Evolutionary conservation across 2,797 vertebrate genomes (phyloP), one percentile per base, ranked within the genome.

Genomic region (Galaxias olidus): DNA sequence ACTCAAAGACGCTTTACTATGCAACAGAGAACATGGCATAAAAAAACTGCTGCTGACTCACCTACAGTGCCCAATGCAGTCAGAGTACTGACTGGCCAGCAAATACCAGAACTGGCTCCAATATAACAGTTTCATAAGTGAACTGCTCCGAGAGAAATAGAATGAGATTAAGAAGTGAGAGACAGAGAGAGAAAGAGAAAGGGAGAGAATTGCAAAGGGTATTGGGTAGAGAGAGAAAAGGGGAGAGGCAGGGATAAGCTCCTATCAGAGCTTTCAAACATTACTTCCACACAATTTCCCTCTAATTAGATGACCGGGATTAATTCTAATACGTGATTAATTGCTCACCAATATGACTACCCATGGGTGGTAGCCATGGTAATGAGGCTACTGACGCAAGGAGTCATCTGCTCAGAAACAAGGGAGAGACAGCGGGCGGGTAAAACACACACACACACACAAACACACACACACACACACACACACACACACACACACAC

Each of bases 261-360:
- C 68, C 46, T 57, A 20, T n/a, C 18, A 43, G 65, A 64, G 57
- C 79, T 72, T 74, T 73, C 71, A 74, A 69, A 73, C 73, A 79
- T 79, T 64, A 73, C 73, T 81, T 80, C 79, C 72, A 73, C 80
- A 68, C 77, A 79, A 80, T 86, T 80, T 69, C 70, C 72, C 67
- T 61, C 77, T 84, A 83, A 86, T 87, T 84, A 84, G 74, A 81
- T 77, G 82, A 77, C 66, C 79, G 76, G 74, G 71, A 73, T 79
- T 84, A 69, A 71, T 79, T 72, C 73, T 76, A 76, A 77, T 66
- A 74, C 69, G 78, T 80, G 81, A 89, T 84, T 84, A 86, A 86
- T 83, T 78, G 74, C 73, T 76, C 74, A 45, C 68, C 63, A 68
- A 66, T 63, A 73, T 73, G 70, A 76, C 69, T 63, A 73, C 63